Conservation (phyloP, 2,888 invertebrate species). For the Cotesia congregata region DNA sequence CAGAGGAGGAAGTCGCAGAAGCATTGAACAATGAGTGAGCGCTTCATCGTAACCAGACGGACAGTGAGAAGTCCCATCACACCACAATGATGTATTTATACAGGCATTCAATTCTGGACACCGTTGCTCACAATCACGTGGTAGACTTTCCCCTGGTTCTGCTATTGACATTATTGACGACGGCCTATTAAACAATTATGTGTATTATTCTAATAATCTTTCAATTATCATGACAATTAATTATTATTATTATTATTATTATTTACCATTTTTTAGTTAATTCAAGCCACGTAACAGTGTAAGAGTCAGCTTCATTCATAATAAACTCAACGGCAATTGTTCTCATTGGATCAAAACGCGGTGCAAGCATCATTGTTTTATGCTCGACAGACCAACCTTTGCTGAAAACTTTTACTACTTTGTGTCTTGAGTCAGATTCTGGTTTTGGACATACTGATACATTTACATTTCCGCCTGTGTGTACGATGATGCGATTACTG, state of each 20-base stretch:
- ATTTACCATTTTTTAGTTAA: conserved; percentile 76
- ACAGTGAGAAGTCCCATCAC: conserved; percentile 71
- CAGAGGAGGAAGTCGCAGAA: conserved; percentile 83
- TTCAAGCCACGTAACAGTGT: conserved; percentile 87
- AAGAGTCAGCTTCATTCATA: conserved; percentile 81
- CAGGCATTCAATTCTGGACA: conserved; percentile 70
- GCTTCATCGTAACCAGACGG: conserved; percentile 79
- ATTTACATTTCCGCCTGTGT: conserved; percentile 78
- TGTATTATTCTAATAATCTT: neutral
- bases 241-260: neutral
- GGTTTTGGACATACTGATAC: conserved; percentile 76
- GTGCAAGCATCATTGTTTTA: conserved; percentile 66
- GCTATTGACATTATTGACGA: conserved; percentile 47
- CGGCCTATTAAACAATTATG: conserved; percentile 53
- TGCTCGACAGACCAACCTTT: conserved; percentile 79
- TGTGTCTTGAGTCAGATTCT: conserved; percentile 73
- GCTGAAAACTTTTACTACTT: conserved; percentile 85
- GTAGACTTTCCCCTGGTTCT: conserved; percentile 72
- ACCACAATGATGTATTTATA: conserved; percentile 69
- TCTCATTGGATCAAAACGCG: conserved; percentile 77
- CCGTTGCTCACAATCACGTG: conserved; percentile 74
- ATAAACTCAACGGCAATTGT: conserved; percentile 85
- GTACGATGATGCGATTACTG: conserved; percentile 83
- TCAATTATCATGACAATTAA: neutral
- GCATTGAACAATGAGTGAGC: conserved; percentile 83